A percentile compares a stretch with the other conserved stretches of the same genome.
phyloP scores from a whole-genome alignment of 1,140 invertebrate genomes.

The Protaetia brevitarsis region DNA sequence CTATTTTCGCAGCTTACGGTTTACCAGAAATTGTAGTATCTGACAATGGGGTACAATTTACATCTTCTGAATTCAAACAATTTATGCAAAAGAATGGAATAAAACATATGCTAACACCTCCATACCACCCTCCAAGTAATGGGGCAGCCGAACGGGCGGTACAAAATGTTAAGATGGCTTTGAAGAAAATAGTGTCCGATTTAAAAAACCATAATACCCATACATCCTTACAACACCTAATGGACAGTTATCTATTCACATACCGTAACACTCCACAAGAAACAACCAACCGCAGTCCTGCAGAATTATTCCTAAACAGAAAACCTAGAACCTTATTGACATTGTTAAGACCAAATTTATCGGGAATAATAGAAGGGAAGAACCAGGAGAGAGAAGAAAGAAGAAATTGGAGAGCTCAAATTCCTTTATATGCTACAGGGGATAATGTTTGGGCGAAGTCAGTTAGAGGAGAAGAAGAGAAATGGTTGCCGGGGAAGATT shows the following conservation, averaged over 20 bases:
- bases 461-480: too few relatives aligned
- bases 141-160: not conserved
- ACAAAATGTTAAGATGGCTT: not conserved
- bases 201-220: too few relatives aligned
- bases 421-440: too few relatives aligned
- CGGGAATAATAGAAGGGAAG: too few relatives aligned
- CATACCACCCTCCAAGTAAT: not conserved
- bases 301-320: not conserved
- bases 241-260: not conserved
- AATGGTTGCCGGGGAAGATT: too few relatives aligned
- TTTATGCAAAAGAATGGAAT: not conserved
- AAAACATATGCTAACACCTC: not conserved
- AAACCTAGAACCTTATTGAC: not conserved
- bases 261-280: not conserved
- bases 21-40: not conserved
- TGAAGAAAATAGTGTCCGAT: not conserved
- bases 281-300: not conserved
- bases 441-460: too few relatives aligned
- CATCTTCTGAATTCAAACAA: not conserved
- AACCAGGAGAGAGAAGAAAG: too few relatives aligned
- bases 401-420: too few relatives aligned
- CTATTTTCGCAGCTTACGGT: not conserved
- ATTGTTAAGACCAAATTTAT: not conserved
- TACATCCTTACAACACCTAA: not conserved
- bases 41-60: conserved; percentile 19